Base-by-base conservation (phyloP, 1,140 invertebrate species). In the Rhynchophorus ferrugineus region DNA sequence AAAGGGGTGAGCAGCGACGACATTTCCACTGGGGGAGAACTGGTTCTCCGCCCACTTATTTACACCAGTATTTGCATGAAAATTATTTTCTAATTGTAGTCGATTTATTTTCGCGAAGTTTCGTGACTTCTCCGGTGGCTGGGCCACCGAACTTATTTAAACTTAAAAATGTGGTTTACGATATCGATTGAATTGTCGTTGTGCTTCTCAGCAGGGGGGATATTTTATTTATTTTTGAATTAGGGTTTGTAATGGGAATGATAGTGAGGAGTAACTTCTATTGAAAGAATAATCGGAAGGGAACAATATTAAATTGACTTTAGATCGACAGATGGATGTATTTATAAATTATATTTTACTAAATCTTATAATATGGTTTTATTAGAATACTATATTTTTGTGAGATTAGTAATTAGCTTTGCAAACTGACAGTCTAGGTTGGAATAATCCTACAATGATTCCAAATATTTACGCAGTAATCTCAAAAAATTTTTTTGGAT, bases 51-150 rank as follows among this genome's bases (percentile, higher is more conserved):
- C 1, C 41, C 29, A 41, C 49, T 51, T 37, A 51, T 39, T 51
- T 51, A 51, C 49, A 51, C 35, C 29, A 9, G 20, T 36, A 51
- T 51, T 51, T 51, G 49, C 49, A 51, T 51, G 49, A 51, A 51
- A 51, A 51, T 51, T 44, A 51, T 51, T 51, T 51, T 44, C 22
- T 51, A 51, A 44, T 51, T 51, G 41, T 7, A 5, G n/a, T 8
- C 34, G 37, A 51, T 38, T 51, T 51, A 49, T 49, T 42, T 42
- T 11, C 20, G 21, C 6, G 14, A 49, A 49, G 35, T 49, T 49
- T 49, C n/a, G 38, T 49, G 17, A 16, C 16, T 41, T 33, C 11
- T 11, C 24, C 5, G 24, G 11, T 11, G 24, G 11, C 24, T 5
- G 24, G 5, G 18, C 13, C 14, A 5, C 13, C 35, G 36, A 48